phyloP scores from a whole-genome alignment of 92 coral and sea anemone species.

The Parazoanthus darwini region DNA sequence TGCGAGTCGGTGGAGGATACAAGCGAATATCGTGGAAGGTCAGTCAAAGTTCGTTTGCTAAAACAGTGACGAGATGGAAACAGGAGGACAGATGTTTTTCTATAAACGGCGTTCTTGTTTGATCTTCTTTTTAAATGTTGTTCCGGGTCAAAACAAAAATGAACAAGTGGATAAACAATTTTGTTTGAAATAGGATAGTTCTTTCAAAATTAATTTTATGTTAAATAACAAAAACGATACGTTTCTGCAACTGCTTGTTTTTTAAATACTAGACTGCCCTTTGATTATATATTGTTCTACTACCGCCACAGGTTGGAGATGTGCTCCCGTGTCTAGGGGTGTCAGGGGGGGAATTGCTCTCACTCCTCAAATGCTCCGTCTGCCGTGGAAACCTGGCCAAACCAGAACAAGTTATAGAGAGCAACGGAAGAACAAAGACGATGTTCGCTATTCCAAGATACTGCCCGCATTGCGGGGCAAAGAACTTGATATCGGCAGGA shows the following conservation, averaged over 20 bases:
- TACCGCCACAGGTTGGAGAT: constrained; percentile 55
- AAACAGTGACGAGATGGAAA: too few species aligned
- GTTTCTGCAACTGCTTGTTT: too few species aligned
- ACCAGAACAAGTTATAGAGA: constrained; percentile 58
- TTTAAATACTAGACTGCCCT: too few species aligned
- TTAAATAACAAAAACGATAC: neutral
- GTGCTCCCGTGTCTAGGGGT: constrained; percentile 69
- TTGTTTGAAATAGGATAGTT: neutral
- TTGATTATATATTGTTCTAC: neutral
- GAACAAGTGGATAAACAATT: neutral
- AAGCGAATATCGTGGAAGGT: constrained; percentile 73
- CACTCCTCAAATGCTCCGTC: constrained; percentile 58
- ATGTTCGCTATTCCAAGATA: constrained; percentile 45
- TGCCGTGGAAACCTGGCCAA: constrained; percentile 66
- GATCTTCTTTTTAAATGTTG: neutral
- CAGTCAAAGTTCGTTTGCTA: neutral
- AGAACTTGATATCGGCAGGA: constrained; percentile 14
- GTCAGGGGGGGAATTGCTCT: constrained; percentile 47
- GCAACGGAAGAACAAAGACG: constrained; percentile 47
- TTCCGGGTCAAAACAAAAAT: neutral
- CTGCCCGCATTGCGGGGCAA: constrained; percentile 59
- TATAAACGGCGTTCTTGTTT: neutral
- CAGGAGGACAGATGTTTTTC: too few species aligned
- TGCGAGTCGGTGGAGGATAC: constrained; percentile 92
- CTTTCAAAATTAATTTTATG: neutral